A percentile compares a stretch with the other conserved stretches of the same genome.
These are phyloP conservation scores for Thermophis baileyi DNA, from an alignment of 2,113 vertebrate species.

Conservation along the genomic window DNA sequence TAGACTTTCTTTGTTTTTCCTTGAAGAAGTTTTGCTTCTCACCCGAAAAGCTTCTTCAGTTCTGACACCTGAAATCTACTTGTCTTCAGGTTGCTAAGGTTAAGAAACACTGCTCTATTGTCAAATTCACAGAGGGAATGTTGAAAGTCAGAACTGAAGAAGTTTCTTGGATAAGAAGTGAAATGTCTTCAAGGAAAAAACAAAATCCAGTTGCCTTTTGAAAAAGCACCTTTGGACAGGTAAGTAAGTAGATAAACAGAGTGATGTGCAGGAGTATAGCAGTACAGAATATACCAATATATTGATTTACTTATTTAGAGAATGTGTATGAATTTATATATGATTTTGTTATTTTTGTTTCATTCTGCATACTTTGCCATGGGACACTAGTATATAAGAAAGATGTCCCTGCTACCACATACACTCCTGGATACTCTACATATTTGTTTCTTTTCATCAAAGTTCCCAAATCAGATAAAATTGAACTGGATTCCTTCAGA, in stretches of 20 bases:
- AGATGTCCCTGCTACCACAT: background rate
- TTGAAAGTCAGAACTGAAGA: too few species aligned
- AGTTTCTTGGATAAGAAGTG: too few species aligned
- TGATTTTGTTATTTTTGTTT: background rate
- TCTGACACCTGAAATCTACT: too few species aligned
- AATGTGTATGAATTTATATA: background rate
- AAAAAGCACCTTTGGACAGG: too few species aligned
- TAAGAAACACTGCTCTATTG: too few species aligned
- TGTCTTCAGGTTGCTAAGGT: too few species aligned
- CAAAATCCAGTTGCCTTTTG: too few species aligned
- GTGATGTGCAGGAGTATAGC: background rate
- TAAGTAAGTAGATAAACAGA: background rate
- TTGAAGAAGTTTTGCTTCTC: too few species aligned
- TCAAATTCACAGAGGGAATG: too few species aligned
- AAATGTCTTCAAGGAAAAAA: too few species aligned
- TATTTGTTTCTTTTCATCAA: background rate
- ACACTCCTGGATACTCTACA: background rate
- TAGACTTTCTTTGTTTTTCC: too few species aligned
- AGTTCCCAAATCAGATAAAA: background rate
- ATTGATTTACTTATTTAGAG: background rate
- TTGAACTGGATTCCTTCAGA: background rate
- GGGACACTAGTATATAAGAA: background rate
- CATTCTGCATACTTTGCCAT: background rate
- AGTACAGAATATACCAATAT: background rate
- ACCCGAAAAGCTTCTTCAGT: too few species aligned